Base-by-base conservation (phyloP, 1,140 invertebrate species). In the Hestina assimilis region DNA sequence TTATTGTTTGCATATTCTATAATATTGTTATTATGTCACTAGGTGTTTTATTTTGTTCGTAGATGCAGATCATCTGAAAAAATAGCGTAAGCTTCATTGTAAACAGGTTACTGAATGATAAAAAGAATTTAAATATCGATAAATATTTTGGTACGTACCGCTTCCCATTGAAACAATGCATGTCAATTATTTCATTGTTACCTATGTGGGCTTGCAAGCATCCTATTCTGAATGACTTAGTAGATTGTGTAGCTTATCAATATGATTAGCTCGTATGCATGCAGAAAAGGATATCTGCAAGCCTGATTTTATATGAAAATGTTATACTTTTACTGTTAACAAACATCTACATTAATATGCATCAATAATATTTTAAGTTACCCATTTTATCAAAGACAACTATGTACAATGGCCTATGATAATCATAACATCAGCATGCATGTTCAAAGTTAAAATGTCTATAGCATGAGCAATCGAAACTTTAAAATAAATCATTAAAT, bases 1-100 rank as follows among this genome's bases (percentile, higher is more conserved):
- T 82, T 79, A 75, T 82, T 63, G 57, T 76, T 82, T 82, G 75
- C 75, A 63, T 66, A 63, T 64, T 74, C 50, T 66, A 59, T 62
- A 73, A 73, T 66, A 63, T 71, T 79, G 66, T 77, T 65, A 83
- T 63, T 71, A 66, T 52, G 66, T 69, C 48, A 68, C 21, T 68
- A 80, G 66, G 63, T 62, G 52, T 74, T 75, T 81, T 70, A 53
- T 74, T 76, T 72, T 69, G 59, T 66, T 17, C 68, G 74, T 82
- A 80, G 82, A 62, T 64, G 70, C 74, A 66, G 63, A 74, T 43
- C 65, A 63, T 74, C 61, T 24, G 23, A 50, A 62, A 51, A 19
- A 19, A 60, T 33, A 60, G 48, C 52, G 42, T 54, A 76, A 77
- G 79, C 70, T 82, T 79, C 60, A 68, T 60, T 54, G 12, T 26